Base-by-base conservation (phyloP, 2,113 vertebrate species). In the Ascaphus truei region DNA sequence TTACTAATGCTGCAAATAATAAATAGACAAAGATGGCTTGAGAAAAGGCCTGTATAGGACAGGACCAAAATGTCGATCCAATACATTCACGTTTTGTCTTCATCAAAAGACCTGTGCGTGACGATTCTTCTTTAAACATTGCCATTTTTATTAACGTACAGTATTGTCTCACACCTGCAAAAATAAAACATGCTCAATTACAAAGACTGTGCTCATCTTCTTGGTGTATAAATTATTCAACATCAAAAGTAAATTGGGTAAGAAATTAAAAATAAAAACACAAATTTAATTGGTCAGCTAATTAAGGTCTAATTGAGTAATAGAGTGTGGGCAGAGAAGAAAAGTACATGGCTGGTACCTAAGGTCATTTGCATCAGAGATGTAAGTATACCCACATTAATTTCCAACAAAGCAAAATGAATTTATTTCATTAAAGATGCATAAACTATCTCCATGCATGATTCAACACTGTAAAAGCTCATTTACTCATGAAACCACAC, bases 231-330 rank as follows among this genome's bases (percentile, higher is more conserved):
- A 73, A 69, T 63, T 50, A 63, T 27, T 22, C 72, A 66, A 72
- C 62, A 15, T 47, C 16, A 75, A 78, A 79, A 60, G 63, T 62
- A 74, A 76, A 79, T 57, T 68, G 50, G 73, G 72, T 50, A 77
- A 65, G 67, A 72, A 82, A 82, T 78, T 81, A 76, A 76, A 75
- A 76, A 81, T 67, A 77, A 79, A 81, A 84, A 76, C 73, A 68
- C 34, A 65, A 26, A 64, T 79, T 76, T 81, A 84, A 83, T 82
- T 76, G 60, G 45, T 56, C 77, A 84, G 80, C 45, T 73, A 80
- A 80, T 77, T 77, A 71, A 1, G 47, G 73, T 77, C 60, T 81
- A 79, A 80, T 60, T 75, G 52, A 84, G 66, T 72, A 64, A 72
- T 43, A 37, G 2, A 55, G 29, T 62, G 45, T 45, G 61, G 71